These are phyloP conservation scores for Balearica regulorum DNA, from an alignment of 2,797 vertebrate species.

Conservation along the genomic window DNA sequence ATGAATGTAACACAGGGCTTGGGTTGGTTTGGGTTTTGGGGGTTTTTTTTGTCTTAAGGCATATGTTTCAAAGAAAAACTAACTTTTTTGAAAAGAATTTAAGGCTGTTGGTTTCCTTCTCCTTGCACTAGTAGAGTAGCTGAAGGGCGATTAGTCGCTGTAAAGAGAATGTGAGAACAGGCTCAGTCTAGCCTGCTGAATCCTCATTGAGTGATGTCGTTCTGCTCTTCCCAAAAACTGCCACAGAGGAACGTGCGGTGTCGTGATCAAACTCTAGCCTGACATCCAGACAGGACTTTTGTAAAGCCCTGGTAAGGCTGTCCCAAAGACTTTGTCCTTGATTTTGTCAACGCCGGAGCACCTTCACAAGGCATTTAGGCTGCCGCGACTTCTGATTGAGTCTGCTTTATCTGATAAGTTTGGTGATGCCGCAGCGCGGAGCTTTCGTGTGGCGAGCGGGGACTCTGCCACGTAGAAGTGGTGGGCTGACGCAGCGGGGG, in stretches of 20 bases:
- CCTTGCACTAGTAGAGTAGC: not conserved
- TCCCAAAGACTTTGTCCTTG: too few species aligned
- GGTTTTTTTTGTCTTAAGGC: not conserved
- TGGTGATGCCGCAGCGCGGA: accelerated
- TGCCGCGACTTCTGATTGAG: accelerated
- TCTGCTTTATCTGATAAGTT: accelerated
- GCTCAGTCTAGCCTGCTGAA: accelerated
- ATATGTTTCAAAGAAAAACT: not conserved
- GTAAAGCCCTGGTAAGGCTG: not conserved
- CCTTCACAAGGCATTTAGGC: accelerated
- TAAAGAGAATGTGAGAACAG: too few species aligned
- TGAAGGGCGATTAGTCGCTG: accelerated
- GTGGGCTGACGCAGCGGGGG: accelerated
- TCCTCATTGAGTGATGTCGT: accelerated
- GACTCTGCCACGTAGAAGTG: accelerated
- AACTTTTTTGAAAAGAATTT: not conserved
- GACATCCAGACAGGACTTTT: accelerated
- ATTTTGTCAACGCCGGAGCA: accelerated
- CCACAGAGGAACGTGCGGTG: accelerated
- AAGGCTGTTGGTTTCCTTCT: accelerated
- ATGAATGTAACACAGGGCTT: not conserved
- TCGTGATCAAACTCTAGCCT: not conserved
- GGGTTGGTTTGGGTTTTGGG: not conserved
- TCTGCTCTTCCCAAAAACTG: not conserved
- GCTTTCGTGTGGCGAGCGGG: accelerated